A percentile compares a stretch with the other conserved stretches of the same genome.
Conservation (phyloP, 2,113 vertebrate species). For the Probosciger aterrimus region DNA sequence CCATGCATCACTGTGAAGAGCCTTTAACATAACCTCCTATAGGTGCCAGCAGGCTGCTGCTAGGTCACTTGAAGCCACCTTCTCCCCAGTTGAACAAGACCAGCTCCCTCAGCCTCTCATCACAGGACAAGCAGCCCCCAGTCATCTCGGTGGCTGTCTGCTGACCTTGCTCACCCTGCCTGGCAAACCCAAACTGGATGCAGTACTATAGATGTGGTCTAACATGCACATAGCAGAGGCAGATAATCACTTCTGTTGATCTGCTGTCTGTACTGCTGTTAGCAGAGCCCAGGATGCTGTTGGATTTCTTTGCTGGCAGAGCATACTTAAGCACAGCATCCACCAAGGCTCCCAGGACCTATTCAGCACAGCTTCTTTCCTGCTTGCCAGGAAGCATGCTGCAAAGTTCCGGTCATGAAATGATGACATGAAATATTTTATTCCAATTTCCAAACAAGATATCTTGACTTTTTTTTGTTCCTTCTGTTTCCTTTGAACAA, state of each 20-base stretch:
- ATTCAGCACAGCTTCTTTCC: neutral
- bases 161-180: neutral
- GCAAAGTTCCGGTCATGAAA: neutral
- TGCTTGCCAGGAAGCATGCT: neutral
- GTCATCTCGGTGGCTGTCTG: neutral
- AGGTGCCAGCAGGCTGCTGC: neutral
- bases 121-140: neutral
- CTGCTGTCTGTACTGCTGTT: neutral
- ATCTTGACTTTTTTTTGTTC: neutral
- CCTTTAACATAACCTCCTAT: neutral
- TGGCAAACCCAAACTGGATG: neutral
- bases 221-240: neutral
- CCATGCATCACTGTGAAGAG: neutral
- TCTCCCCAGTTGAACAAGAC: neutral
- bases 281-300: neutral
- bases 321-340: accelerated
- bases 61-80: neutral
- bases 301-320: neutral
- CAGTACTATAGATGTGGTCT: neutral
- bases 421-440: neutral
- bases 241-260: neutral
- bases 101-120: neutral
- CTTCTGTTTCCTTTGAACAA: neutral
- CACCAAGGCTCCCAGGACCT: neutral
- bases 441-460: neutral